Evolutionary conservation across 2,797 vertebrate genomes (phyloP), one percentile per base, ranked within the genome.

Genomic region (Falco columbarius): DNA sequence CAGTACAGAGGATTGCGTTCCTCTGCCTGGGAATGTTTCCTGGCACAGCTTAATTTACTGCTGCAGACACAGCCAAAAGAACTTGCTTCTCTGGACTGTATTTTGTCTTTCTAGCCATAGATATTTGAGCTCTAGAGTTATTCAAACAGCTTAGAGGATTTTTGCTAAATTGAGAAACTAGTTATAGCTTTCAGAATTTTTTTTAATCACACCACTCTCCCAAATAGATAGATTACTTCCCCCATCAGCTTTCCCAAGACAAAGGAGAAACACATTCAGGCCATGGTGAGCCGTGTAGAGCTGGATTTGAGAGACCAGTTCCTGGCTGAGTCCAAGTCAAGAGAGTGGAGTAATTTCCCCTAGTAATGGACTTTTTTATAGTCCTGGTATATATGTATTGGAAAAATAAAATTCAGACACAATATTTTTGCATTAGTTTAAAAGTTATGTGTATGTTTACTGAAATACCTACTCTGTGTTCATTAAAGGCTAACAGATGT

Each of bases 1-100:
- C 47, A 95, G 59, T 79, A 92, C 17, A 80, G 51, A 96, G 82
- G 73, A 94, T 52, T 82, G 47, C 9, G 9, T 96, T 95, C 81
- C 77, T 89, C 67, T 92, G 93, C 95, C 81, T 76, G 83, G 42
- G 81, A 95, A 93, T 81, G 52, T 86, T 94, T 93, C 90, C 93
- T 96, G 93, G 86, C 81, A 87, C 46, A 86, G 34, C 34, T 80
- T 44, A 84, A 36, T 84, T 92, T 76, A 66, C 67, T 93, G 56
- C 68, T 71, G 52, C 52, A 95, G 52, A 74, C 36, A 82, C 13
- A 88, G 90, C 85, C 85, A 94, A 89, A 74, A 79, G 46, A 54
- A 74, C 62, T 86, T 87, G 29, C 52, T 93, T 95, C 81, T 83
- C 65, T 54, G 95, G 68, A 58, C 54, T 47, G 26, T 72, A 79